These are phyloP conservation scores for Chloroceryle amazona DNA, from an alignment of 2,797 vertebrate species.

Conservation along the genomic window DNA sequence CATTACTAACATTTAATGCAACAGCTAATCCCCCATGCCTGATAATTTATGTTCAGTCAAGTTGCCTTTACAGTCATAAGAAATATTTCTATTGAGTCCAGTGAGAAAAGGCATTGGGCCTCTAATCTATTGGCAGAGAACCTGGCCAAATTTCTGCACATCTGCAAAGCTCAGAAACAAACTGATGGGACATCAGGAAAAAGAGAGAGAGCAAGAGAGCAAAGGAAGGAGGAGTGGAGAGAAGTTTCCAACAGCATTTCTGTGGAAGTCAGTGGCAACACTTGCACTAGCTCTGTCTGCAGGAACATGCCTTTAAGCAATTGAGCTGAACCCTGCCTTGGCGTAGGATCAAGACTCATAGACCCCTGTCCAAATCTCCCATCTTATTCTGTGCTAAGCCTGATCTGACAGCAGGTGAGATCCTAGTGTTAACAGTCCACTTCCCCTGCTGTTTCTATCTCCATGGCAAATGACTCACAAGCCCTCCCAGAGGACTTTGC, in stretches of 20 bases:
- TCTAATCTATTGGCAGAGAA: not conserved
- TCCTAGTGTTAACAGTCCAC: not conserved
- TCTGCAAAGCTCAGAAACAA: not conserved
- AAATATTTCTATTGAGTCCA: not conserved
- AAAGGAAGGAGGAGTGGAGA: not conserved
- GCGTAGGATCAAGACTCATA: not conserved
- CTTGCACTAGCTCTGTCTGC: not conserved
- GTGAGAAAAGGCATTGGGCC: not conserved
- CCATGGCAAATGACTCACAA: not conserved
- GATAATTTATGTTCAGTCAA: not conserved
- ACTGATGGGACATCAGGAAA: not conserved
- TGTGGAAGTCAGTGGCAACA: not conserved
- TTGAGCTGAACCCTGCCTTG: not conserved
- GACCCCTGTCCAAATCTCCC: not conserved
- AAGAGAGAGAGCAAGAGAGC: not conserved
- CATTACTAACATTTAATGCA: not conserved
- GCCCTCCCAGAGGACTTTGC: not conserved
- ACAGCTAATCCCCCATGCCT: not conserved
- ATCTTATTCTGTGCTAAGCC: not conserved
- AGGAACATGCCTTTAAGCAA: not conserved
- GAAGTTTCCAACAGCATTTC: not conserved
- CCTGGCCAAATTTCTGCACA: not conserved
- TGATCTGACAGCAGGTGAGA: conserved; percentile 7
- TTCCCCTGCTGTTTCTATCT: not conserved
- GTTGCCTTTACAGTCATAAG: not conserved